Conservation (phyloP, 2,888 invertebrate species). For the Aporophyla lueneburgensis region DNA sequence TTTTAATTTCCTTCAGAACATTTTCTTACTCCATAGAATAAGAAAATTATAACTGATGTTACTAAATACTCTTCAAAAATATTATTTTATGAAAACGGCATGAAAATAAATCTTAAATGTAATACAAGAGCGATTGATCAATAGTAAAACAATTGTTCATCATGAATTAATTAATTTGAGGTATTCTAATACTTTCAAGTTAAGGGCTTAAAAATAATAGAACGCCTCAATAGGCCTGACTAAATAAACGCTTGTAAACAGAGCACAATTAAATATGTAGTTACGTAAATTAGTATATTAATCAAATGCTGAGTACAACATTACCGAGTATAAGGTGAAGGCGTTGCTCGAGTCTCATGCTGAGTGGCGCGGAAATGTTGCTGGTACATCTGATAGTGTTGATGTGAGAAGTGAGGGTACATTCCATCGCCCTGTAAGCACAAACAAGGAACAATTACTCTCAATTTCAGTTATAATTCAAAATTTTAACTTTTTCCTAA, state of each 20-base stretch:
- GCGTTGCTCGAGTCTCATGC: constrained; percentile 85
- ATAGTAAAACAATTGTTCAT: not conserved
- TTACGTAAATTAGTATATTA: not conserved
- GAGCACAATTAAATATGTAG: no score
- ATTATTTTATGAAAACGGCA: no score
- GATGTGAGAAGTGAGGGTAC: constrained; percentile 89
- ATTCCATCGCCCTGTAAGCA: constrained; percentile 87
- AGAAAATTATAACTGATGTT: no score
- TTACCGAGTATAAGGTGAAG: constrained; percentile 86
- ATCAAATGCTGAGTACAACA: constrained; percentile 14
- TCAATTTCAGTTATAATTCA: not conserved
- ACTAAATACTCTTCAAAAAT: no score
- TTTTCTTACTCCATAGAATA: not conserved
- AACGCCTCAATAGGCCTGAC: no score
- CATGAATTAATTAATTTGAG: no score
- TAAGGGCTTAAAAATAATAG: no score
- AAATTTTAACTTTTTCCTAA: constrained; percentile 14
- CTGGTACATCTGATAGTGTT: constrained; percentile 89
- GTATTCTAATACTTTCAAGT: not conserved
- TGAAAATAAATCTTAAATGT: not conserved
- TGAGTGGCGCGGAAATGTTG: constrained; percentile 89
- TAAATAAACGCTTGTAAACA: not conserved
- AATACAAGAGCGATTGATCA: not conserved
- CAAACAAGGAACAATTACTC: constrained; percentile 39
- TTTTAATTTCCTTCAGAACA: no score